phyloP scores from a whole-genome alignment of 2,113 vertebrate species.

The Dromiciops gliroides region DNA sequence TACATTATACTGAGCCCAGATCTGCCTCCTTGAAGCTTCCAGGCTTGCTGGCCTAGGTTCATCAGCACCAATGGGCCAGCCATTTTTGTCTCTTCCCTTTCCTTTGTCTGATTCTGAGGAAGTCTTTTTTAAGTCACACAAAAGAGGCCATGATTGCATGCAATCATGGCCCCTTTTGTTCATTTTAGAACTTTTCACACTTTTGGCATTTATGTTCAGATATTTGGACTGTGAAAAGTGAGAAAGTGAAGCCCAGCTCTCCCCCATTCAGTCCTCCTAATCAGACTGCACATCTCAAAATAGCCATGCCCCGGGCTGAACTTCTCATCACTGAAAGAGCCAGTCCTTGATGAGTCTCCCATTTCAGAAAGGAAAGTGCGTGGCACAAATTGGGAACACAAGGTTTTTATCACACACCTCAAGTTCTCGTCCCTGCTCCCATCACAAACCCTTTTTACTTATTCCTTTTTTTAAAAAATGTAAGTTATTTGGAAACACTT shows the following conservation, averaged over 20 bases:
- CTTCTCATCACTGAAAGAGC: not conserved
- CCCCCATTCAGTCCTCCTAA: not conserved
- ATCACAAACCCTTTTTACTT: not conserved
- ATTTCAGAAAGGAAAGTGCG: not conserved
- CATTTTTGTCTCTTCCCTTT: not conserved
- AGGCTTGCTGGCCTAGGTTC: not conserved
- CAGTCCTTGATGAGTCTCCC: not conserved
- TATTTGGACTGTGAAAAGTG: not conserved
- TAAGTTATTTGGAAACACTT: not conserved
- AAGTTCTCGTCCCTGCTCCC: not conserved
- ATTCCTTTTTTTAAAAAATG: not conserved
- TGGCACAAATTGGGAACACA: not conserved
- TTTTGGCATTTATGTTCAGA: not conserved
- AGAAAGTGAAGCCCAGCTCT: not conserved
- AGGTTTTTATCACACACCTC: not conserved
- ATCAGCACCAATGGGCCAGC: not conserved
- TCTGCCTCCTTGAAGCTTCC: not conserved
- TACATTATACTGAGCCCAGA: not conserved
- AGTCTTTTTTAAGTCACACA: not conserved
- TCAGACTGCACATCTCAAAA: not conserved
- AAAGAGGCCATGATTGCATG: not conserved
- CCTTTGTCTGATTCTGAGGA: not conserved
- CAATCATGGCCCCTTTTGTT: not conserved
- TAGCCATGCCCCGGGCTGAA: not conserved
- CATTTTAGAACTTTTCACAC: not conserved